Conservation (phyloP, 2,113 vertebrate genomes). For the Nothobranchius furzeri region DNA sequence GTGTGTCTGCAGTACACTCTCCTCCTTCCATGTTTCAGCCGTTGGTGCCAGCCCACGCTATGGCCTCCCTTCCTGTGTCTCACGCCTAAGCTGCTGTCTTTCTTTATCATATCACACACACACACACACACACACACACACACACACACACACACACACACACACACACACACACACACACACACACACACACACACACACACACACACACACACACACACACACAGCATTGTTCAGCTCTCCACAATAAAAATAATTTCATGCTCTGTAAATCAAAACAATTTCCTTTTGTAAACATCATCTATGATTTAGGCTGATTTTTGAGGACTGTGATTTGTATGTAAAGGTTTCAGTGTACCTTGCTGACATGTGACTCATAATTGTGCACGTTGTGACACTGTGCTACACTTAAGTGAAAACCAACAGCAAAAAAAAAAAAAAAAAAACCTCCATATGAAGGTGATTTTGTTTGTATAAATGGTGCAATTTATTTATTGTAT, state of each 20-base stretch:
- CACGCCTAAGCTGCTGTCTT: conserved; percentile 82
- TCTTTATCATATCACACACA: not conserved
- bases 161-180: not conserved
- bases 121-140: conserved; percentile 2
- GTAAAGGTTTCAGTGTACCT: conserved; percentile 48
- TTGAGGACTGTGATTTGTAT: conserved; percentile 22
- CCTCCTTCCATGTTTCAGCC: conserved; percentile 90
- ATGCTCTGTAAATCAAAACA: conserved; percentile 19
- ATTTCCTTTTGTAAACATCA: conserved; percentile 16
- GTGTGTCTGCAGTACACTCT: conserved; percentile 86
- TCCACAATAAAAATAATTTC: conserved; percentile 33
- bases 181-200: not conserved
- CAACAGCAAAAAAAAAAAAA: not conserved
- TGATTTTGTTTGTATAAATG: conserved; percentile 73
- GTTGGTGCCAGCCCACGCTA: conserved; percentile 85
- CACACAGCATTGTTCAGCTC: conserved; percentile 20
- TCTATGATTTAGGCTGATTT: conserved; percentile 12
- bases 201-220: not conserved
- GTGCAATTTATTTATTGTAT: conserved; percentile 80
- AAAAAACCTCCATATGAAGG: conserved; percentile 58
- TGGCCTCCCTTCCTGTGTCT: conserved; percentile 91
- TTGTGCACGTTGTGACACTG: conserved; percentile 58
- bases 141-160: not conserved
- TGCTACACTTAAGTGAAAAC: conserved; percentile 39
- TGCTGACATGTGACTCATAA: conserved; percentile 27